Evolutionary conservation across 2,797 vertebrate genomes (phyloP).

Genomic region (Podarcis lilfordi): DNA sequence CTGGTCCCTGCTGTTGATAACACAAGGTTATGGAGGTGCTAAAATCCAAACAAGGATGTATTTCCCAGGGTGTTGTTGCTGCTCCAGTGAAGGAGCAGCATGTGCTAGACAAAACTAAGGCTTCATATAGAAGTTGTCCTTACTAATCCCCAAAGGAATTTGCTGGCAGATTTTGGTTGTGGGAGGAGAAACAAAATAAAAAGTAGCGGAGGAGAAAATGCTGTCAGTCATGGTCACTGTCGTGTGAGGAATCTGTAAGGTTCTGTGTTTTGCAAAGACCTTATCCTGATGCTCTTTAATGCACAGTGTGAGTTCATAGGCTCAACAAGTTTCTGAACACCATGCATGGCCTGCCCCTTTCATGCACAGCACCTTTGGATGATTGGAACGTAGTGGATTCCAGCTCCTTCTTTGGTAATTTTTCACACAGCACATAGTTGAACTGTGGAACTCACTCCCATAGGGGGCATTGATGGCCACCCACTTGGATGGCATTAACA

Average conservation of each 20-base stretch:
- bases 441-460: too few relatives aligned
- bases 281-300: background rate
- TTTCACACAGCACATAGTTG: too few relatives aligned
- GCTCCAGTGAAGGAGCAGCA: slow-evolving; percentile 18
- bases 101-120: slow-evolving; percentile 5
- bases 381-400: background rate
- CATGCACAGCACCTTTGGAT: background rate
- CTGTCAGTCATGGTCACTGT: background rate
- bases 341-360: background rate
- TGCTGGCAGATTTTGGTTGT: slow-evolving; percentile 1
- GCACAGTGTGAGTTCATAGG: background rate
- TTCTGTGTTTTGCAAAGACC: background rate
- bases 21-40: slow-evolving; percentile 33
- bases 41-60: slow-evolving; percentile 17
- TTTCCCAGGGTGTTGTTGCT: slow-evolving; percentile 28
- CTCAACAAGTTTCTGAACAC: background rate
- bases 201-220: background rate
- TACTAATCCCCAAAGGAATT: background rate
- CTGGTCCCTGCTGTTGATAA: slow-evolving; percentile 8
- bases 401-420: background rate
- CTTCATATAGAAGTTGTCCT: background rate
- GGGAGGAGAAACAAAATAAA: background rate
- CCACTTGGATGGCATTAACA: too few relatives aligned
- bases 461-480: too few relatives aligned
- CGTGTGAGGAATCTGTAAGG: background rate